Evolutionary conservation across 2,888 invertebrate genomes (phyloP), one percentile per base, ranked within the genome.

Genomic region (Syritta pipiens): DNA sequence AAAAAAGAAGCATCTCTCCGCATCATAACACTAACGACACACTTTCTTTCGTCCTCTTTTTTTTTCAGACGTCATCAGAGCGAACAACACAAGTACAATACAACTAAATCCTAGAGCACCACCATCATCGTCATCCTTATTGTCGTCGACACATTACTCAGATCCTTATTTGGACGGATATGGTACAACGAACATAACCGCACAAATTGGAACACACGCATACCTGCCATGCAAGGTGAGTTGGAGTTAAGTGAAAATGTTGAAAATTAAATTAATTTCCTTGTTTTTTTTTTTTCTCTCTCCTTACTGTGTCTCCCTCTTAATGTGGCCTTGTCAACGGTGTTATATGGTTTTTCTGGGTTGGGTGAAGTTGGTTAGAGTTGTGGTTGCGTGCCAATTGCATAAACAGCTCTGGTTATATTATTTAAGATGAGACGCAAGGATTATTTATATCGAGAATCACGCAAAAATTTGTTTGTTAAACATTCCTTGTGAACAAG

Each of bases 151-250:
- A 10, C 20, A 40, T 42, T 81, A 82, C 90, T 93, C 94, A 82
- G 95, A 95, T 82, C 96, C 96, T 82, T 95, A 94, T 90, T 94
- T 96, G 89, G 96, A 96, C 90, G 93, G 95, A 63, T 86, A 91
- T 82, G 93, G 93, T 82, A 93, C 95, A 86, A 94, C 94, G 89
- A 96, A 96, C 90, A 94, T 96, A 89, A 96, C 96, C 82, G 94
- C 96, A 83, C 96, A 96, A 90, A 92, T 96, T 85, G 96, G 96
- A 84, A 95, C 96, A 63, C 95, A 95, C 90, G 96, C 96, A 83
- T 96, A 95, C 90, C 91, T 97, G 84, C 96, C 96, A 63, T 96
- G 96, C 91, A 95, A 94, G 91, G 94, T 93, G 85, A 90, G 86
- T 83, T 71, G 4, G 7, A 28, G 28, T 28, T 28, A 32, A 28